phyloP scores from a whole-genome alignment of 2,113 vertebrate species.

The Castor canadensis region DNA sequence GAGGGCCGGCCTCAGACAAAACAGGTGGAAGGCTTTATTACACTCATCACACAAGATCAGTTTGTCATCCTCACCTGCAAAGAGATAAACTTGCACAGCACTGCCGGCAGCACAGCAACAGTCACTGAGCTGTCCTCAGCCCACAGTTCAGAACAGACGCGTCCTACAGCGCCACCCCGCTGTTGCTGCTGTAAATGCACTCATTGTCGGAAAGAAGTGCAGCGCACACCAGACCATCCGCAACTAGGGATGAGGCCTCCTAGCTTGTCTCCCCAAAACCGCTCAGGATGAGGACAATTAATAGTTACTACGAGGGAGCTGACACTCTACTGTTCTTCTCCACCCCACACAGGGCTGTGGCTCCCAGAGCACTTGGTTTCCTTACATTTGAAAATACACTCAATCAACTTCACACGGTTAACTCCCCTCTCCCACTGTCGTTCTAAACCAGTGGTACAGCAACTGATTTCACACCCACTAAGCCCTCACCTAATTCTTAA shows the following conservation, averaged over 20 bases:
- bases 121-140: neutral
- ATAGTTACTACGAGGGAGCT: neutral
- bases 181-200: too few relatives aligned
- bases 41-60: conserved; percentile 98
- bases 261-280: neutral
- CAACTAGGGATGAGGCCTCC: neutral
- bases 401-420: neutral
- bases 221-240: neutral
- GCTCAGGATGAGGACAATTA: neutral
- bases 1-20: conserved; percentile 95
- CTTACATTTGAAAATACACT: neutral
- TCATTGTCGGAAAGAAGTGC: conserved; percentile 16
- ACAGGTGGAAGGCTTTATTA: conserved; percentile 98
- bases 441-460: neutral
- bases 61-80: conserved; percentile 96
- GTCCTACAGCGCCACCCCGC: too few relatives aligned
- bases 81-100: neutral
- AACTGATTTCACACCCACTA: neutral
- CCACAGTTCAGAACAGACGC: neutral
- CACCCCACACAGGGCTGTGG: neutral
- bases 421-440: neutral
- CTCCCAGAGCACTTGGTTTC: neutral
- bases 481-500: neutral
- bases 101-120: neutral
- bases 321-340: neutral